A percentile compares a stretch with the other conserved stretches of the same genome.
Conservation (phyloP, 2,113 vertebrate species). For the Cyanocitta stelleri region DNA sequence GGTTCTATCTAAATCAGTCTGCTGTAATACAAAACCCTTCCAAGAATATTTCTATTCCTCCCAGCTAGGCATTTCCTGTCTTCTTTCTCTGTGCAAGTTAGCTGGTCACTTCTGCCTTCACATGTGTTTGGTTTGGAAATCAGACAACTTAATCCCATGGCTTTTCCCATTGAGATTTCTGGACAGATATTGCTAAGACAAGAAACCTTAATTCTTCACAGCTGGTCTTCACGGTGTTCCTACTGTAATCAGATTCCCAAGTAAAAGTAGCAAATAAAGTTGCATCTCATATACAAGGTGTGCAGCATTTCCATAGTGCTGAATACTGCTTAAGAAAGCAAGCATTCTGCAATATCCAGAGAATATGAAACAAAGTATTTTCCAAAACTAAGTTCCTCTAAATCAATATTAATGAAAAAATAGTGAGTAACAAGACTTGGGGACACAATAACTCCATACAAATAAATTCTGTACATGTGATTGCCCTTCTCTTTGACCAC, state of each 20-base stretch:
- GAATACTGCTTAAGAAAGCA: background rate
- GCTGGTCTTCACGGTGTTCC: background rate
- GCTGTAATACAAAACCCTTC: background rate
- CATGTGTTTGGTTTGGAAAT: background rate
- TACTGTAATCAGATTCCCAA: background rate
- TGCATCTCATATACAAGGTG: background rate
- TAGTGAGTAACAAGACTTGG: background rate
- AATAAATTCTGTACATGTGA: background rate
- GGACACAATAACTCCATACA: background rate
- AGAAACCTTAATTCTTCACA: background rate
- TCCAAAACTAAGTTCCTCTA: background rate
- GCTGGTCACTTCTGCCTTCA: background rate
- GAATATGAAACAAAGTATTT: background rate
- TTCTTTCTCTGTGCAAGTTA: background rate
- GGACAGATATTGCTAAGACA: background rate
- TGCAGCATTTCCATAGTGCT: background rate
- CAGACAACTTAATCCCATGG: background rate
- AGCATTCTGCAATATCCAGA: background rate
- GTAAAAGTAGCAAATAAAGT: background rate
- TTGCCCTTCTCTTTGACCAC: background rate
- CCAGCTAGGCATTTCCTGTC: background rate
- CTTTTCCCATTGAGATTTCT: background rate
- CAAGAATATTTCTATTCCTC: background rate
- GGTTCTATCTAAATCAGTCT: background rate
- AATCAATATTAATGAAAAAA: background rate